Evolutionary conservation across 2,797 vertebrate species (phyloP).

Genomic region (Ptychobarbus kaznakovi): DNA sequence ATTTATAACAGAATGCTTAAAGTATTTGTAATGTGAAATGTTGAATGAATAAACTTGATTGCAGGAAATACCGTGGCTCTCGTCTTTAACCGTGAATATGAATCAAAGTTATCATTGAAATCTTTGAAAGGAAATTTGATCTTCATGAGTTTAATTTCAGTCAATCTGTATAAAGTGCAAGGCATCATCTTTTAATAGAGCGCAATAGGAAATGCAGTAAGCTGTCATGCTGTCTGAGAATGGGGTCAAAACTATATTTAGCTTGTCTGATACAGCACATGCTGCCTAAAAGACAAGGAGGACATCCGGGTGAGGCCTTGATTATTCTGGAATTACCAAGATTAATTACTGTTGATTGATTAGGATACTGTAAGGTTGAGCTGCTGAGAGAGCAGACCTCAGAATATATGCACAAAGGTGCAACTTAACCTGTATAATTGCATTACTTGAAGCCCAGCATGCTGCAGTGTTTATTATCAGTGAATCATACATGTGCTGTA

Average conservation of each 20-base stretch:
- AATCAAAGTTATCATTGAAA: background rate
- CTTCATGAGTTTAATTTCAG: background rate
- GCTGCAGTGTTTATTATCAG: background rate
- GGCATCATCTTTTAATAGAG: background rate
- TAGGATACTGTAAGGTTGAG: background rate
- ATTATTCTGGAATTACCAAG: background rate
- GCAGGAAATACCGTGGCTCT: conserved; percentile 75
- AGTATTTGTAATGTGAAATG: conserved; percentile 99
- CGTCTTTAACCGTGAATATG: background rate
- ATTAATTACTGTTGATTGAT: background rate
- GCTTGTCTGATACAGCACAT: conserved; percentile 45
- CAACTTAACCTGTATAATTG: background rate
- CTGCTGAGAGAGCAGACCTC: background rate
- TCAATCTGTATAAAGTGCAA: background rate
- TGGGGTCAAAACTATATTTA: conserved; percentile 67
- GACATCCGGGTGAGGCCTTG: background rate
- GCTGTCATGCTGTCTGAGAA: conserved; percentile 63
- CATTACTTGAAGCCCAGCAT: background rate
- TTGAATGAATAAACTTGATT: conserved; percentile 99
- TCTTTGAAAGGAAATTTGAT: background rate
- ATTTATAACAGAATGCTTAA: conserved; percentile 99
- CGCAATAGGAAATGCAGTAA: conserved; percentile 16
- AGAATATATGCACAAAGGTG: background rate
- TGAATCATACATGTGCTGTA: background rate
- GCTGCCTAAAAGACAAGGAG: conserved; percentile 39